Conservation (phyloP, 2,797 vertebrate species). For the Etheostoma nigrum region DNA sequence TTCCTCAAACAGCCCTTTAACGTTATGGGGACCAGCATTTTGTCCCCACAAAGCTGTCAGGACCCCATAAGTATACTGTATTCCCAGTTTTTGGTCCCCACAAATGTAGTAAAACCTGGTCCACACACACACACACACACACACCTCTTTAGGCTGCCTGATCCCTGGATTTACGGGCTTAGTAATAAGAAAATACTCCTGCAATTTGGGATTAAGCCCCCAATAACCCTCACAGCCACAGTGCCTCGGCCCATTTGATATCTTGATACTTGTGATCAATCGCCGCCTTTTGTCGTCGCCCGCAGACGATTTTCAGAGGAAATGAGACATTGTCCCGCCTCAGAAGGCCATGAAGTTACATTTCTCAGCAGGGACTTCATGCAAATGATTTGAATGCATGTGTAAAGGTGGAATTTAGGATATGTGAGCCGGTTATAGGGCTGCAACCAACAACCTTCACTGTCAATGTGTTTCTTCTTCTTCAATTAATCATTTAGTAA, state of each 20-base stretch:
- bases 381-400: not conserved
- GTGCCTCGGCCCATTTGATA: constrained; percentile 82
- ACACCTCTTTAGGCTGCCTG: constrained; percentile 78
- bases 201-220: constrained; percentile 91
- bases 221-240: constrained; percentile 82
- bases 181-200: constrained; percentile 88
- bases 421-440: not conserved
- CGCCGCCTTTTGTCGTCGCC: constrained; percentile 42
- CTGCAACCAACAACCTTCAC: no score
- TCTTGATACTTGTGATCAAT: constrained; percentile 83
- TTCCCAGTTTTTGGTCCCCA: no score
- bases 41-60: no score
- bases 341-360: not conserved
- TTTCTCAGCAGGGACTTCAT: not conserved
- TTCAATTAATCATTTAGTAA: no score
- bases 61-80: no score
- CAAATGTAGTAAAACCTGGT: no score
- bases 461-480: no score
- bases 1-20: no score
- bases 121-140: constrained; percentile 47
- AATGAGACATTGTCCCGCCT: not conserved
- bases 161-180: constrained; percentile 89
- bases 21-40: no score
- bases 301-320: not conserved
- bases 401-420: not conserved